These are phyloP conservation scores for Latheticus oryzae DNA, from an alignment of 2,888 invertebrate genomes.

Conservation along the genomic window DNA sequence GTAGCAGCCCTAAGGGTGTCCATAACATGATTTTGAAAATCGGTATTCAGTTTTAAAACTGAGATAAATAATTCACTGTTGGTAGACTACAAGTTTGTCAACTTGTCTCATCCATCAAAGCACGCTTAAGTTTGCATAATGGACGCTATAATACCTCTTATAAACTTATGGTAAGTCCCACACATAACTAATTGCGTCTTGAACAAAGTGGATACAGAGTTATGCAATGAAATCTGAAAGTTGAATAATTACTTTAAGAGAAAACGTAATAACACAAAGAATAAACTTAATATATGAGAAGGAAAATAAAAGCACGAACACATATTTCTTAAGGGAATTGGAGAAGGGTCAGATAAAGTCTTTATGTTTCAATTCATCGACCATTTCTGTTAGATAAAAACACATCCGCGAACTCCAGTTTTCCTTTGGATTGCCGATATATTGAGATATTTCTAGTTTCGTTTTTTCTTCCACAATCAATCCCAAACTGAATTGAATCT, in stretches of 20 bases:
- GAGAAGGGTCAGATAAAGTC: constrained; percentile 49
- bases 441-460: constrained; percentile 14
- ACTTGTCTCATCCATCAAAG: constrained; percentile 33
- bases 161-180: constrained; percentile 1
- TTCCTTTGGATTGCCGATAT: constrained; percentile 5
- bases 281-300: constrained; percentile 18
- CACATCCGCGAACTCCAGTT: constrained; percentile 26
- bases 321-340: constrained; percentile 51
- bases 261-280: constrained; percentile 22
- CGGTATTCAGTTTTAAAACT: constrained; percentile 28
- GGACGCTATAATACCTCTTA: constrained; percentile 13
- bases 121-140: constrained; percentile 25
- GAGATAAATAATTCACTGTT: constrained; percentile 20
- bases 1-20: constrained; percentile 2
- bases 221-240: background rate
- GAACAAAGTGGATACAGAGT: background rate
- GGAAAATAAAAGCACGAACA: constrained; percentile 29
- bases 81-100: constrained; percentile 16
- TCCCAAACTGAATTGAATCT: too few relatives aligned
- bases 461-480: constrained; percentile 7
- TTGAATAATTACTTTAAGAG: constrained; percentile 2
- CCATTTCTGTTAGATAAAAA: constrained; percentile 47
- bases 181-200: constrained; percentile 13
- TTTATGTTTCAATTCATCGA: constrained; percentile 53
- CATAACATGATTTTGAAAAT: constrained; percentile 4